Percentiles rank a stretch among this genome's conserved stretches.
Evolutionary conservation across 1,140 invertebrate genomes (phyloP).

Genomic region (Megalonaias nervosa): DNA sequence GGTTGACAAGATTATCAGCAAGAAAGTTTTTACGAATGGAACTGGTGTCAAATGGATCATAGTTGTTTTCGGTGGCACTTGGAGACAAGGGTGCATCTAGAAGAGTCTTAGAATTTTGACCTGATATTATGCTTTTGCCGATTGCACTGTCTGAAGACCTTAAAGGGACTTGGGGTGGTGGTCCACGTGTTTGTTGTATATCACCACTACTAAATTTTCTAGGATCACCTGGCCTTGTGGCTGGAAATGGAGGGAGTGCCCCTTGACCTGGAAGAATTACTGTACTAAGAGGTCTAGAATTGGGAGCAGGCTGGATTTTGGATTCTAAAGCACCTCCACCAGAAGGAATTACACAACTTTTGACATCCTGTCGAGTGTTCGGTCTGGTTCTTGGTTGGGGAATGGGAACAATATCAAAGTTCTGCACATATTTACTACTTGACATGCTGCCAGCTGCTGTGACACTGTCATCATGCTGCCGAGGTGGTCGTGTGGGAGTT

Average conservation of each 20-base stretch:
- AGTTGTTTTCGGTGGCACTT: neutral
- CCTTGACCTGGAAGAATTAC: neutral
- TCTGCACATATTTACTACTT: no score
- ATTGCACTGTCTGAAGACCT: slow-evolving; percentile 13
- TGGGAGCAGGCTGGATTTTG: slow-evolving; percentile 1
- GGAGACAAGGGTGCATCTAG: slow-evolving; percentile 33
- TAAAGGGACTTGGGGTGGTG: neutral
- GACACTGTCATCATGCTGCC: neutral
- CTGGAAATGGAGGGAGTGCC: slow-evolving; percentile 13
- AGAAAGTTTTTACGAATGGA: slow-evolving; percentile 8
- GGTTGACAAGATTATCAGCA: neutral
- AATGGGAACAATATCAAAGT: neutral
- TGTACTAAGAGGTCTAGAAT: slow-evolving; percentile 17
- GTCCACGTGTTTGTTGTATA: neutral
- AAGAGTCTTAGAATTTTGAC: neutral
- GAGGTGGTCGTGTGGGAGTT: neutral
- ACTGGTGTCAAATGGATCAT: slow-evolving; percentile 36
- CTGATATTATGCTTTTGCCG: slow-evolving; percentile 4
- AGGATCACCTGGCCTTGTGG: neutral
- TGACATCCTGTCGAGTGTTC: slow-evolving; percentile 21
- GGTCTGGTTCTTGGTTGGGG: slow-evolving; percentile 12
- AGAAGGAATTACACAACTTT: slow-evolving; percentile 19
- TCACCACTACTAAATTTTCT: slow-evolving; percentile 4
- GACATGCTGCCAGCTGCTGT: neutral
- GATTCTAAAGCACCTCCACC: neutral